Conservation (phyloP, 1,140 invertebrate species). For the Heliconius melpomene region DNA sequence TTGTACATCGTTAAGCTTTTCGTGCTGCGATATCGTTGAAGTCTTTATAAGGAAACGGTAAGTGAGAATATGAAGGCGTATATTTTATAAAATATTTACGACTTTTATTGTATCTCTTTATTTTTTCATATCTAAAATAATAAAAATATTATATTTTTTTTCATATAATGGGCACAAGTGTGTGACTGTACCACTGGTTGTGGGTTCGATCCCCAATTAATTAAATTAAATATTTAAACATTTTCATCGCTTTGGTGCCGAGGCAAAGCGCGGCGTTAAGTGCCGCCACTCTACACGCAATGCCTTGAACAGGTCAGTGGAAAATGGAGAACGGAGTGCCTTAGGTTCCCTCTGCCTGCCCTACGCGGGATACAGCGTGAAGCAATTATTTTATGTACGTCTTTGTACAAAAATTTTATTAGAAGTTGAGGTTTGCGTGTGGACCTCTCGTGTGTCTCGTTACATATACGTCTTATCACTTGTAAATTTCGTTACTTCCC, state of each 20-base stretch:
- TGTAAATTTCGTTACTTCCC: slow-evolving; percentile 19
- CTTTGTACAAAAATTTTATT: neutral
- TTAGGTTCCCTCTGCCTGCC: too few relatives aligned
- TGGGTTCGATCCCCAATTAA: too few relatives aligned
- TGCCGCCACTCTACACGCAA: too few relatives aligned
- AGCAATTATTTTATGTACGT: neutral
- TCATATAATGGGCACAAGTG: too few relatives aligned
- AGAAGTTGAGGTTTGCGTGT: slow-evolving; percentile 1
- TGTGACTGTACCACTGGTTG: too few relatives aligned
- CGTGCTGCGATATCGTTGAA: slow-evolving; percentile 22
- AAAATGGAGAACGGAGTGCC: too few relatives aligned
- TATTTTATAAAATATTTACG: neutral
- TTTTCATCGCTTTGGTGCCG: too few relatives aligned
- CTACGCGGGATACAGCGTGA: too few relatives aligned
- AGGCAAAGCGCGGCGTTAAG: too few relatives aligned
- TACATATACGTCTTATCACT: slow-evolving; percentile 5
- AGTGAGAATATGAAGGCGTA: neutral
- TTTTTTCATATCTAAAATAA: neutral
- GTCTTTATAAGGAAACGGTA: slow-evolving; percentile 21
- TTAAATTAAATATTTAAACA: too few relatives aligned
- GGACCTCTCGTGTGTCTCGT: slow-evolving; percentile 15
- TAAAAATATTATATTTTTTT: neutral
- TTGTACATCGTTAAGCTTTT: slow-evolving; percentile 7
- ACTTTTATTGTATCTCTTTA: neutral
- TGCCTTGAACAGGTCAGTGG: too few relatives aligned